These are phyloP conservation scores for Arizona elegans DNA, from an alignment of 2,113 vertebrate genomes.

Conservation along the genomic window DNA sequence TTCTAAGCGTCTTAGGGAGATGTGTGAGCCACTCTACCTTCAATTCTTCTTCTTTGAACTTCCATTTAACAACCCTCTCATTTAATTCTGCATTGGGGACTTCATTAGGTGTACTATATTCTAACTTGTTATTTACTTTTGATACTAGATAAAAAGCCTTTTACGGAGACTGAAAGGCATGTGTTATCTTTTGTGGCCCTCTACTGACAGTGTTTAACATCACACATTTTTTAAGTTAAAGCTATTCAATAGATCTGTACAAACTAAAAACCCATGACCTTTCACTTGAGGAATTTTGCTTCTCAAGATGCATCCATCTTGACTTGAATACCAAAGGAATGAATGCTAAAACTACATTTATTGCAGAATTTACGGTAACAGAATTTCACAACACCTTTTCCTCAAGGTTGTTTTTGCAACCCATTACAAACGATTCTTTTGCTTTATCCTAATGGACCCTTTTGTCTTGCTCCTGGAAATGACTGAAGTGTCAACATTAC, in stretches of 20 bases:
- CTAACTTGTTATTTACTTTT: not conserved
- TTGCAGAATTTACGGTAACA: not conserved
- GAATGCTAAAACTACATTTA: not conserved
- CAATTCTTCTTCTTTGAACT: not conserved
- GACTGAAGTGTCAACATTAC: not conserved
- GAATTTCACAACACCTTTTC: not conserved
- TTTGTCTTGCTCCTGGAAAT: not conserved
- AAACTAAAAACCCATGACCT: not conserved
- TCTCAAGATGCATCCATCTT: not conserved
- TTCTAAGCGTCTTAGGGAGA: not conserved
- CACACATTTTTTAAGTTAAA: not conserved
- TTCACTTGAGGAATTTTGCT: not conserved
- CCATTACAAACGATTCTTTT: not conserved
- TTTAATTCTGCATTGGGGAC: not conserved
- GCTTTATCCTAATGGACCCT: not conserved
- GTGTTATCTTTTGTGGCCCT: slow-evolving; percentile 18
- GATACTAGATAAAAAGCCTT: not conserved
- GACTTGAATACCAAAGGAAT: not conserved
- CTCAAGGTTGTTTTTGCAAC: not conserved
- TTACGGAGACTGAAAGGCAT: not conserved
- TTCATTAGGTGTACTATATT: not conserved
- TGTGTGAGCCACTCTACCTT: not conserved
- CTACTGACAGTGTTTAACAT: not conserved
- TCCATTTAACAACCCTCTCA: not conserved
- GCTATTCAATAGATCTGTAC: not conserved